Conservation (phyloP, 2,113 vertebrate species). For the Notiomystis cincta region DNA sequence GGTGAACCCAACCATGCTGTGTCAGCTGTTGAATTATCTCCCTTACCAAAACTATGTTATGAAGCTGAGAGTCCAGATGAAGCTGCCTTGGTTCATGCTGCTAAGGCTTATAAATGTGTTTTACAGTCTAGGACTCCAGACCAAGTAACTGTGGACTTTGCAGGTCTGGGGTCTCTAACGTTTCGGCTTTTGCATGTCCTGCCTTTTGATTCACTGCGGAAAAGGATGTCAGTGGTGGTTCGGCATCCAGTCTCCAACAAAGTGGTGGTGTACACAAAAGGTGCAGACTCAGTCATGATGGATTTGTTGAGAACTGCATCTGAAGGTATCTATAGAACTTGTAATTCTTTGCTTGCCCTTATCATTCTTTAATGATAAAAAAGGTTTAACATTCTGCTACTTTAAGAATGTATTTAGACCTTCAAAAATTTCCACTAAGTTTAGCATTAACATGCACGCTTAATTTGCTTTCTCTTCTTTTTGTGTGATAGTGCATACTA, state of each 20-base stretch:
- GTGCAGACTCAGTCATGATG: conserved; percentile 89
- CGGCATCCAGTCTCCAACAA: conserved; percentile 84
- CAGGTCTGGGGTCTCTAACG: conserved; percentile 74
- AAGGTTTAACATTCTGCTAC: not conserved
- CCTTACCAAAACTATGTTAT: conserved; percentile 59
- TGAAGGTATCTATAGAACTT: conserved; percentile 15
- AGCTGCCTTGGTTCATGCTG: conserved; percentile 77
- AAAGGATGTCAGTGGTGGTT: conserved; percentile 93
- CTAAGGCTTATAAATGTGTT: conserved; percentile 79
- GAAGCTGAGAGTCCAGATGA: conserved; percentile 82
- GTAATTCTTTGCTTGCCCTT: not conserved
- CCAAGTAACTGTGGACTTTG: conserved; percentile 81
- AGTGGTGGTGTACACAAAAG: conserved; percentile 91
- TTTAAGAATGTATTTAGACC: not conserved
- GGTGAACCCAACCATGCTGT: not conserved
- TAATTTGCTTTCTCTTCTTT: not conserved
- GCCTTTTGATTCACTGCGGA: conserved; percentile 89
- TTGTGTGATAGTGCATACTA: conserved; percentile 18
- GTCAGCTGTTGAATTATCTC: not conserved
- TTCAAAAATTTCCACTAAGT: not conserved
- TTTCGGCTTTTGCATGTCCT: conserved; percentile 87
- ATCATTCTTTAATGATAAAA: not conserved
- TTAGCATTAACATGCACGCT: not conserved
- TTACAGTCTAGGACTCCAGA: conserved; percentile 80
- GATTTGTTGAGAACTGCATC: conserved; percentile 20